A percentile compares a stretch with the other conserved stretches of the same genome.
Evolutionary conservation across 1,140 invertebrate genomes (phyloP).

Genomic region (Parapsyche elsis): DNA sequence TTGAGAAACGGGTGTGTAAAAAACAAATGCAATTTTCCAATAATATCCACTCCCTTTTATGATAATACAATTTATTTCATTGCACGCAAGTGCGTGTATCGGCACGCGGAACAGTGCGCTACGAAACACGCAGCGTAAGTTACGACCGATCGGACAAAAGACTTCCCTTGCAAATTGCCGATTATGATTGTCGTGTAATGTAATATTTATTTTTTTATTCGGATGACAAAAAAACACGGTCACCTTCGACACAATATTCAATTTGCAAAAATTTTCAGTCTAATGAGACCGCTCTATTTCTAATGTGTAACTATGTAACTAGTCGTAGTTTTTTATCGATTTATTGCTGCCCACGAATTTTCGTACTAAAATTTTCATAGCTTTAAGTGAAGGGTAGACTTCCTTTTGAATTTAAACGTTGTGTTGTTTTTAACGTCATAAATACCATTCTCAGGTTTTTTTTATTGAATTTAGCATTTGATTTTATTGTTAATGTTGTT

Average conservation of each 20-base stretch:
- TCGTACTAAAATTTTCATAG: background rate
- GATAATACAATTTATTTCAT: too few relatives aligned
- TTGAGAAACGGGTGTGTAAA: background rate
- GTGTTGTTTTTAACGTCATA: background rate
- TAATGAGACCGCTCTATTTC: background rate
- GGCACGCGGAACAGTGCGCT: too few relatives aligned
- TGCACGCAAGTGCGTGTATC: too few relatives aligned
- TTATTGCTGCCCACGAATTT: too few relatives aligned
- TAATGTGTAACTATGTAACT: too few relatives aligned
- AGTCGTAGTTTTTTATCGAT: background rate
- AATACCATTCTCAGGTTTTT: background rate
- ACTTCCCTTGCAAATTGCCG: constrained; percentile 14
- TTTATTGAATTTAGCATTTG: too few relatives aligned
- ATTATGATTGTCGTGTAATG: too few relatives aligned
- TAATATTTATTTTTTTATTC: background rate
- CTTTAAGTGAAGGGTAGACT: too few relatives aligned
- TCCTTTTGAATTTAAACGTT: too few relatives aligned
- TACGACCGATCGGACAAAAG: background rate
- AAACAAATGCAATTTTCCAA: background rate
- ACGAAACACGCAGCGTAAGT: background rate
- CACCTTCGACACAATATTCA: background rate
- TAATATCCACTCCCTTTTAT: background rate
- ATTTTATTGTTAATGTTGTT: too few relatives aligned
- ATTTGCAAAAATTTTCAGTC: background rate
- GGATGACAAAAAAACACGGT: constrained; percentile 11